Percentiles rank a stretch among this genome's conserved stretches.
These are phyloP conservation scores for Rhipidura dahli DNA, from an alignment of 2,113 vertebrate species.

Conservation along the genomic window DNA sequence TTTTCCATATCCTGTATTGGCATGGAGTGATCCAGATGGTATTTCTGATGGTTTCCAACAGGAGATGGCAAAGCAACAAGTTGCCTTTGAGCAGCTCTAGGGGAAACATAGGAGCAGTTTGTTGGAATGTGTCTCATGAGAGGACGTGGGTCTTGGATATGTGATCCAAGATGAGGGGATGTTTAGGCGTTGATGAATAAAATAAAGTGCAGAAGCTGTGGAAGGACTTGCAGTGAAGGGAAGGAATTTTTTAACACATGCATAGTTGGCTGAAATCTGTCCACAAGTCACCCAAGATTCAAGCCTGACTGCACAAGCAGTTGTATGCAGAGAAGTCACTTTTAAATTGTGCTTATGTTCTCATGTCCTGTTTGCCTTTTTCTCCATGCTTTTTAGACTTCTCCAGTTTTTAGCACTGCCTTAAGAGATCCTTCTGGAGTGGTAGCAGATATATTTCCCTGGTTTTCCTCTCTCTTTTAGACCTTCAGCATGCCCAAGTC, in stretches of 20 bases:
- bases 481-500: not conserved
- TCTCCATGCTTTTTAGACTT: not conserved
- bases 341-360: not conserved
- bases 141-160: not conserved
- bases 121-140: not conserved
- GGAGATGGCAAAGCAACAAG: slow-evolving; percentile 36
- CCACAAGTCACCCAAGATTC: not conserved
- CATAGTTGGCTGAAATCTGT: not conserved
- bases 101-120: slow-evolving; percentile 31
- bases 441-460: not conserved
- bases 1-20: not conserved
- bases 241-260: not conserved
- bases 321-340: not conserved
- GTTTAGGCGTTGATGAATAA: slow-evolving; percentile 20
- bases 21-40: not conserved
- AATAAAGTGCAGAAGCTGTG: slow-evolving; percentile 11
- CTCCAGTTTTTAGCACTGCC: not conserved
- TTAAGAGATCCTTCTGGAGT: not conserved
- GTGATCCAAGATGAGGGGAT: slow-evolving; percentile 6
- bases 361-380: not conserved
- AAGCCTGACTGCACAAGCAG: not conserved
- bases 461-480: not conserved
- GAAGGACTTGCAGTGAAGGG: not conserved
- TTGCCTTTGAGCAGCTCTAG: slow-evolving; percentile 6
- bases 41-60: slow-evolving; percentile 36